Conservation (phyloP, 2,888 invertebrate genomes). For the Aspidiotus rigidus region DNA sequence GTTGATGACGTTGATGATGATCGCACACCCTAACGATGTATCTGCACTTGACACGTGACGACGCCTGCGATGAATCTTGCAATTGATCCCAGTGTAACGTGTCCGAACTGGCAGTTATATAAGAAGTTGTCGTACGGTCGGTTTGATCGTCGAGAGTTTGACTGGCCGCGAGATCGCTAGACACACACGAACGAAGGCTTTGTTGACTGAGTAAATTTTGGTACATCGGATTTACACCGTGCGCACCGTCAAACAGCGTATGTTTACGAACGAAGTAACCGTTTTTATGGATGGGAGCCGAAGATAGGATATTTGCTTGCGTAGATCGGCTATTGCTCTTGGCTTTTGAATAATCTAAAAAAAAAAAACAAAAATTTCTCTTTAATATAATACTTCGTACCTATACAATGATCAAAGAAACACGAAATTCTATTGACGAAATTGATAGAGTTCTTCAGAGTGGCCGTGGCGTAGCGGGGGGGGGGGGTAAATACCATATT, state of each 20-base stretch:
- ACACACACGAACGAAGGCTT: slow-evolving; percentile 73
- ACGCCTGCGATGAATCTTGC: too few relatives aligned
- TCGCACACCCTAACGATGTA: slow-evolving; percentile 39
- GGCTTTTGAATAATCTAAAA: slow-evolving; percentile 22
- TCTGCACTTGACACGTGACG: slow-evolving; percentile 29
- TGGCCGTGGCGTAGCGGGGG: too few relatives aligned
- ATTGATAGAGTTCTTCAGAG: too few relatives aligned
- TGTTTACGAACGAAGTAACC: slow-evolving; percentile 22
- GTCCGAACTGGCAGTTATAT: slow-evolving; percentile 79
- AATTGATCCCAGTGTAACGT: slow-evolving; percentile 68
- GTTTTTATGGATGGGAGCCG: slow-evolving; percentile 4
- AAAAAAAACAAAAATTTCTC: not conserved
- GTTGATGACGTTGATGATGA: slow-evolving; percentile 34
- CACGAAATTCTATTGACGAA: too few relatives aligned
- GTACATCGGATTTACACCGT: slow-evolving; percentile 34
- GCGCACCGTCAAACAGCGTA: slow-evolving; percentile 6
- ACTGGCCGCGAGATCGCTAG: slow-evolving; percentile 47
- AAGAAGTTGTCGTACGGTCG: slow-evolving; percentile 67
- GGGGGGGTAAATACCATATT: too few relatives aligned
- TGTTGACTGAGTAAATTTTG: slow-evolving; percentile 58
- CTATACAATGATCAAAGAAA: too few relatives aligned
- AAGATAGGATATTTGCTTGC: slow-evolving; percentile 23
- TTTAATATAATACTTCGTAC: too few relatives aligned
- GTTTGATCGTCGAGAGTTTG: slow-evolving; percentile 44
- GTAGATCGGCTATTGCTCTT: slow-evolving; percentile 28